phyloP scores from a whole-genome alignment of 2,113 vertebrate genomes.

The Gobiocypris rarus region DNA sequence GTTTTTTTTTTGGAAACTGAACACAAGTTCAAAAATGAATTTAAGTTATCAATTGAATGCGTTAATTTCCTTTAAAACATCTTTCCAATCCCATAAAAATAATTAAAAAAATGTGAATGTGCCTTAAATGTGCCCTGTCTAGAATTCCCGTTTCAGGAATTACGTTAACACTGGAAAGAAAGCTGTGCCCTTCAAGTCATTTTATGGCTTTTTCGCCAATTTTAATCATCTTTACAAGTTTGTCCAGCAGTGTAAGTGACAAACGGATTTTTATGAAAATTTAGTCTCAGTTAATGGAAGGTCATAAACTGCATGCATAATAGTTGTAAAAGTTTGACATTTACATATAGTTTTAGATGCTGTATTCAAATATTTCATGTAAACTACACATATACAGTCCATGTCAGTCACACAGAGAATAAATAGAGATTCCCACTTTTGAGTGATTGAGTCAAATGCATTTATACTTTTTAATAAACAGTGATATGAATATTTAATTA shows the following conservation, averaged over 20 bases:
- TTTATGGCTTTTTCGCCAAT: neutral
- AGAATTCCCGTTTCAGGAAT: neutral
- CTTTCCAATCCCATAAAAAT: too few relatives aligned
- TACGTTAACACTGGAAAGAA: neutral
- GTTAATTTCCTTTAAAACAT: too few relatives aligned
- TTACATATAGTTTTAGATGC: too few relatives aligned
- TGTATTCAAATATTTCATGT: neutral
- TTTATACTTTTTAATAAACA: too few relatives aligned
- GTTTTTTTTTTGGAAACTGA: too few relatives aligned
- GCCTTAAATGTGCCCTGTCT: neutral
- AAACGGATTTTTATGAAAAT: neutral
- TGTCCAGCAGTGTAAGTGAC: neutral
- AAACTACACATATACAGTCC: neutral
- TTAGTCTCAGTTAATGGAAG: neutral
- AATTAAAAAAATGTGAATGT: neutral
- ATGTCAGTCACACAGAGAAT: too few relatives aligned
- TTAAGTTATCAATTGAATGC: too few relatives aligned
- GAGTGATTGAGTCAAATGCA: too few relatives aligned
- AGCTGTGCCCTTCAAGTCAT: neutral
- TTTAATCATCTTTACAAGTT: neutral
- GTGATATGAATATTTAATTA: too few relatives aligned
- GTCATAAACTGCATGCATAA: neutral
- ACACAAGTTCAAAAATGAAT: too few relatives aligned
- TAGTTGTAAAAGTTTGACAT: neutral
- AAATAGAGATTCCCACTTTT: too few relatives aligned